Evolutionary conservation across 2,113 vertebrate species (phyloP).

Genomic region (Vulpes vulpes): DNA sequence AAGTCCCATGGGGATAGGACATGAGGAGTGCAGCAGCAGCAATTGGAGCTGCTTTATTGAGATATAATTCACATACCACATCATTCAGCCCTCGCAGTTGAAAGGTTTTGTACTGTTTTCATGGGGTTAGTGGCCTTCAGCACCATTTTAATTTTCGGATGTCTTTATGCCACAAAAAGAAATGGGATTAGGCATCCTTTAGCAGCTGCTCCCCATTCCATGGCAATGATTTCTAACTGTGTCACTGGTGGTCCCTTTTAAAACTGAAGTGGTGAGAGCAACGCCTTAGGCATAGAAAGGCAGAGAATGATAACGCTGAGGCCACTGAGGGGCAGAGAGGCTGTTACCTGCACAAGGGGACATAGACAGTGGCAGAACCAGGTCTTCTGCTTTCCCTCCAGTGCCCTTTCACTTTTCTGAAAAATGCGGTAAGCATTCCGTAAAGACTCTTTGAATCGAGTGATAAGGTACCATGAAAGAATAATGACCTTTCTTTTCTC

Average conservation of each 20-base stretch:
- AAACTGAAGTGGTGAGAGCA: not conserved
- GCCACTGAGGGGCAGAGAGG: not conserved
- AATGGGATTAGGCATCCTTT: not conserved
- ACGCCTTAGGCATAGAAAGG: not conserved
- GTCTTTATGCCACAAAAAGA: constrained; percentile 2
- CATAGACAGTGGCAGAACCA: not conserved
- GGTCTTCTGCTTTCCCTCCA: not conserved
- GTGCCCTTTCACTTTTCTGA: not conserved
- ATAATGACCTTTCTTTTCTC: not conserved
- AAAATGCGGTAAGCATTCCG: not conserved
- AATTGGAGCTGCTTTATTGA: constrained; percentile 39
- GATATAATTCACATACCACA: not conserved
- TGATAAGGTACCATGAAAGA: not conserved
- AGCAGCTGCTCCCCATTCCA: not conserved
- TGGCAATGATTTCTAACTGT: not conserved
- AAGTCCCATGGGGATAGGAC: not conserved
- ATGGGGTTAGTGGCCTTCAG: not conserved
- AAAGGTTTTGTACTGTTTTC: not conserved
- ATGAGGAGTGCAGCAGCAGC: not conserved
- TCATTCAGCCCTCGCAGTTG: not conserved
- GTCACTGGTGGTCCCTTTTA: not conserved
- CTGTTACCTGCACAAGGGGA: not conserved
- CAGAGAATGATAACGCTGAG: not conserved
- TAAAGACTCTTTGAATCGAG: not conserved
- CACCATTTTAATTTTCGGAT: not conserved